phyloP scores from a whole-genome alignment of 2,888 invertebrate species.

The Drosophila sordidula region DNA sequence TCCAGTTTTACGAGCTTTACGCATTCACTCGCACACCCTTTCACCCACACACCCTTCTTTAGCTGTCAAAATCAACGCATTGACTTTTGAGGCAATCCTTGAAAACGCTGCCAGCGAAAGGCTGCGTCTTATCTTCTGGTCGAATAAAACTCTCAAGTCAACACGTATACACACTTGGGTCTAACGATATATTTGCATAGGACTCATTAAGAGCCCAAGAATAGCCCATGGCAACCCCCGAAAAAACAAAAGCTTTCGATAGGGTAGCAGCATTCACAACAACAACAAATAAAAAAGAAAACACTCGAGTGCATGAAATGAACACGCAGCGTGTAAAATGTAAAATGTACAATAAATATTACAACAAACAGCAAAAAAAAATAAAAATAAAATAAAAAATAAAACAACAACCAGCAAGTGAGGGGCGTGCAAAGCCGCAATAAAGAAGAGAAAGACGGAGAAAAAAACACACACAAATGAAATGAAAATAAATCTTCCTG shows the following conservation, averaged over 20 bases:
- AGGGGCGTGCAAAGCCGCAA: not conserved
- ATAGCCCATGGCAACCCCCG: conserved; percentile 45
- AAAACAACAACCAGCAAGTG: conserved; percentile 2
- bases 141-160: conserved; percentile 51
- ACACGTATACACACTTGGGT: conserved; percentile 70
- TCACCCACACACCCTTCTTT: conserved; percentile 7
- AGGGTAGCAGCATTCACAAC: conserved; percentile 14
- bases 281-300: conserved; percentile 17
- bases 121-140: conserved; percentile 59
- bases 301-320: conserved; percentile 62
- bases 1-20: conserved; percentile 35
- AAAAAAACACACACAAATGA: conserved; percentile 43
- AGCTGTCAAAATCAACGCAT: conserved; percentile 39
- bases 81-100: conserved; percentile 43
- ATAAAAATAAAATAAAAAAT: not conserved
- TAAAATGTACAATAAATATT: conserved; percentile 71
- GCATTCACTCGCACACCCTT: not conserved
- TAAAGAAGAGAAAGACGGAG: not conserved
- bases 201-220: conserved; percentile 67
- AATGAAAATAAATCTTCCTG: conserved; percentile 66
- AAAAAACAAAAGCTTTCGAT: conserved; percentile 19
- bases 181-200: conserved; percentile 80
- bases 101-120: conserved; percentile 2
- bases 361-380: conserved; percentile 32
- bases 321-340: conserved; percentile 66